Evolutionary conservation across 2,113 vertebrate genomes (phyloP), one percentile per base, ranked within the genome.

Genomic region (Piaya cayana): DNA sequence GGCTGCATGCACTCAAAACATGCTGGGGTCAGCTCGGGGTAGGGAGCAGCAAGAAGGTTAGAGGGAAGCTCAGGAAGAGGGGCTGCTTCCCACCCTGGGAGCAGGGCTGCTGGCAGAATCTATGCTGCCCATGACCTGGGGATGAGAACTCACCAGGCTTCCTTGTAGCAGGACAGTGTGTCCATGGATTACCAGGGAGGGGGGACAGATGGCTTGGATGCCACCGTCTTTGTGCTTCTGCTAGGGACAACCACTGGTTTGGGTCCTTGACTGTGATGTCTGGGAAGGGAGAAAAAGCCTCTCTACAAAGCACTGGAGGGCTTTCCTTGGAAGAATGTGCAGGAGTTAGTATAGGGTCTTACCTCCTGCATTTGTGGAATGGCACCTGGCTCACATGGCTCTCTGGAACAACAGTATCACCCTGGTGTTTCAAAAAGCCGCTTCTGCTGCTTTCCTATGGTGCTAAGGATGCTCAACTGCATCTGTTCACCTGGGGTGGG

Each of bases 1-100:
- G 78, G 32, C 82, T 94, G 71, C 25, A 7, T 1, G 53, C 58
- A 36, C 58, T 25, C 2, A 0, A 70, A 90, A 82, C 0, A 0
- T 8, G 11, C 62, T 60, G 39, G 23, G 19, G 29, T 5, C 58
- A 77, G 81, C n/a, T 58, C 30, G 11, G 22, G 4, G 6, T 5
- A 15, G 11, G 20, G 16, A 49, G 15, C 63, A 95, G 58, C 10
- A 2, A 1, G n/a, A 30, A 27, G n/a, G 56, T 4, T n/a, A 63
- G 45, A 67, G 20, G 12, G 32, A 59, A 29, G 30, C 18, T 26
- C 13, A 30, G n/a, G 34, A 10, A 65, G 25, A 47, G 15, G 15
- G 11, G 11, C 4, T 34, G 18, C 23, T 55, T 36, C 27, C 18
- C 50, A 43, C 19, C 49, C 32, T 15, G 39, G 37, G 63, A 93